Conservation (phyloP, 2,888 invertebrate genomes). For the Choreutis nemorana region DNA sequence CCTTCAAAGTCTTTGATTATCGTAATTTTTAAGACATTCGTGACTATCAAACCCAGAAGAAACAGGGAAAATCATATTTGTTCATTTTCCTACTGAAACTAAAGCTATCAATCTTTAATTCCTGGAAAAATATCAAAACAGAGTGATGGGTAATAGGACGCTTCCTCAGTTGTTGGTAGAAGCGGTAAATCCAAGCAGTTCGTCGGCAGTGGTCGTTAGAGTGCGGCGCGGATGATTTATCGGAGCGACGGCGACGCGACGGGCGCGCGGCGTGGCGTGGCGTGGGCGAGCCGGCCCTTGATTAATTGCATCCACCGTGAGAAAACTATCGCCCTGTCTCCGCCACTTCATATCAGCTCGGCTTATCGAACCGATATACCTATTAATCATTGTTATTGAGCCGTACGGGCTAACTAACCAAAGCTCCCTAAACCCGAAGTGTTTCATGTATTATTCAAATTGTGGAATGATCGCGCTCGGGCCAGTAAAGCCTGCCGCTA, state of each 20-base stretch:
- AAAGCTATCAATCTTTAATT: too few species aligned
- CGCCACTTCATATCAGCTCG: conserved; percentile 33
- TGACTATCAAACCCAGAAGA: too few species aligned
- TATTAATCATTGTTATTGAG: conserved; percentile 24
- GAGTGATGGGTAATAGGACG: too few species aligned
- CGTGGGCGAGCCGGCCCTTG: conserved; percentile 23
- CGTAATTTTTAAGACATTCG: too few species aligned
- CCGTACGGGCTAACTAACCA: not conserved
- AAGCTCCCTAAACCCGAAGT: conserved; percentile 9
- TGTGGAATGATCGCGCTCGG: conserved; percentile 30
- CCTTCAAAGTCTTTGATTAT: too few species aligned
- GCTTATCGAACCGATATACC: conserved; percentile 24
- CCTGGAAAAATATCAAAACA: too few species aligned
- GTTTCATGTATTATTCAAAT: conserved; percentile 54
- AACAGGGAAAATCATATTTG: too few species aligned
- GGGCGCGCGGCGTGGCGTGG: conserved; percentile 18
- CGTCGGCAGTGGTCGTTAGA: conserved; percentile 26
- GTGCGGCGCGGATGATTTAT: conserved; percentile 40
- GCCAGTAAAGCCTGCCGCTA: conserved; percentile 23
- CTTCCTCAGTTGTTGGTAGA: too few species aligned
- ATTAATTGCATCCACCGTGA: conserved; percentile 43
- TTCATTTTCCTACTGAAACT: too few species aligned
- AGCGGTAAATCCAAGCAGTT: conserved; percentile 18
- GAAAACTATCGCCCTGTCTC: conserved; percentile 45
- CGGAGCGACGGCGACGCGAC: too few species aligned